Evolutionary conservation across 2,888 invertebrate genomes (phyloP), one percentile per base, ranked within the genome.

Genomic region (Melolontha melolontha): DNA sequence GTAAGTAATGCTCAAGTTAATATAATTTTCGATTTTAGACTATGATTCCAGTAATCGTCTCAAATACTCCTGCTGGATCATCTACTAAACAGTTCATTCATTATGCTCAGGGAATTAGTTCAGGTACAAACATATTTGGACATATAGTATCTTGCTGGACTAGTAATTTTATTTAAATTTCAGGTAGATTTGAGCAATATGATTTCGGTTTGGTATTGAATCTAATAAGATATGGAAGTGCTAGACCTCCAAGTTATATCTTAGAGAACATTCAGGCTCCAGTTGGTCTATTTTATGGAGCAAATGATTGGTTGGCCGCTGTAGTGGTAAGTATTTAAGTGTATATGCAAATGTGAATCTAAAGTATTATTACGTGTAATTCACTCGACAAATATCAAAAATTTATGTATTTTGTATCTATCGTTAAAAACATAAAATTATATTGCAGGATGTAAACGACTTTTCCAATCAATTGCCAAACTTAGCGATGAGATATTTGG

Each of bases 11-110:
- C 10, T 34, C 6, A 34, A 34, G 2, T 8, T 6, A 34, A 34
- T 8, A 34, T 34, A 34, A 34, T 34, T 10, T 34, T 34, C 2
- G 6, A 14, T 10, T 57, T 10, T 42, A 64, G 54, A 64, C 49
- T 5, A 64, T 64, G 64, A 67, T 67, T 42, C 67, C 67, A 5
- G 67, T 64, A 11, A 64, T 67, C 12, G 86, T 77, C 85, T 85
- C 2, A 85, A 68, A 71, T 49, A 70, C 69, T 22, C 74, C 73
- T 11, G 73, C 72, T 42, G 73, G 74, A 41, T 63, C 73, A 8
- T 85, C 92, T 10, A 55, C 62, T 7, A 87, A 87, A 75, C 92
- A 93, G 79, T 79, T 93, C 6, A 83, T 89, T 4, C 94, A 94
- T 80, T 94, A 88, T 77, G 89, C 85, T 0, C 94, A 94, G 81